Evolutionary conservation across 2,113 vertebrate species (phyloP), one percentile per base, ranked within the genome.

Genomic region (Pseudopipra pipra): DNA sequence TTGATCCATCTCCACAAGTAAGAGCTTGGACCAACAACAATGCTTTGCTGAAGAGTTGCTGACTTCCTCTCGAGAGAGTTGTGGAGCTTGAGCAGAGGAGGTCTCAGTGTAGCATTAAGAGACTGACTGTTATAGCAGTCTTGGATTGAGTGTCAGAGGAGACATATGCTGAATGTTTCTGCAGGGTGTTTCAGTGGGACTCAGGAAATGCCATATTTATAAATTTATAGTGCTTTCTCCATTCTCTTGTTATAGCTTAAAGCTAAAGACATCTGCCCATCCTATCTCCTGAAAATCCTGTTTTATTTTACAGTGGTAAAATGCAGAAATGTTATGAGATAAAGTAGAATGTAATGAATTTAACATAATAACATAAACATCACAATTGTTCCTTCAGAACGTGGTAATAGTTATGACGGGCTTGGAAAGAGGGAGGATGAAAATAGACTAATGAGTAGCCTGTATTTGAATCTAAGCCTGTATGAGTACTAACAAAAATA

Each of bases 121-220:
- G 21, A 12, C 30, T 87, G 85, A 87, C 58, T 54, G 18, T 51
- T 74, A 2, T 33, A 79, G 39, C 58, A 95, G 85, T 5, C 79
- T 86, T 66, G 51, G 55, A n/a, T 14, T 59, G 70, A 83, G 49
- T 58, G 46, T 61, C 76, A 85, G 51, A 95, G 85, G 63, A 95
- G 31, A 21, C 33, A 39, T 33, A 21, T 24, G 59, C 43, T 94
- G 77, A 89, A 35, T 75, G 35, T 77, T 82, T 89, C 85, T 84
- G 46, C 83, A 77, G 76, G 52, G 25, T 0, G 0, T 81, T 85
- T 51, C 80, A 51, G 28, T 35, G 59, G 39, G 52, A 58, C 63
- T 93, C 43, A 67, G 88, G 63, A 96, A 95, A 52, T 93, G 65
- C 39, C 15, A 3, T 73, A 73, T 73, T 94, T 79, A 61, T 89